Conservation (phyloP, 2,888 invertebrate genomes). For the Lasioglossum pauxillum region DNA sequence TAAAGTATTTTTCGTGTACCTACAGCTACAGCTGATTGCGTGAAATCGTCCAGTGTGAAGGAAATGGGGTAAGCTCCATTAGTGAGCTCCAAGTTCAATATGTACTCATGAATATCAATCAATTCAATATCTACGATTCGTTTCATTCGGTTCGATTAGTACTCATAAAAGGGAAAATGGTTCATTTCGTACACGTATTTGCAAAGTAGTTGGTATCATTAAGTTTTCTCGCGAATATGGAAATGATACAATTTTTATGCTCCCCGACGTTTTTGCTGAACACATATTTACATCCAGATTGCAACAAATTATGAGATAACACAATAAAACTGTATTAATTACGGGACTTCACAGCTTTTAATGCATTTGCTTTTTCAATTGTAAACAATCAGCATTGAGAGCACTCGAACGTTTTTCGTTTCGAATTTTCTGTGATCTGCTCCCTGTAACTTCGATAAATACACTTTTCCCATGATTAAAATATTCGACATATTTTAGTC, state of each 20-base stretch:
- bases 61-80: constrained; percentile 8
- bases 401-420: neutral
- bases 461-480: neutral
- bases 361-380: neutral
- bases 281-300: neutral
- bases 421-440: neutral
- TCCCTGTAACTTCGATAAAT: neutral
- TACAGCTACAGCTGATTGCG: constrained; percentile 7
- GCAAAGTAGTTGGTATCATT: constrained; percentile 11
- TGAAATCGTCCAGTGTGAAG: neutral
- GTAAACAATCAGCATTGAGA: neutral
- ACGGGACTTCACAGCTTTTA: neutral
- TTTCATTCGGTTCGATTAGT: constrained; percentile 14
- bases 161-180: neutral
- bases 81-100: constrained; percentile 10
- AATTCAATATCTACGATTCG: constrained; percentile 8
- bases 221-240: neutral
- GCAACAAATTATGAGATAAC: neutral
- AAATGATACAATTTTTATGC: neutral
- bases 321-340: neutral
- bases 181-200: neutral
- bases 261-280: neutral
- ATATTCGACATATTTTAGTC: neutral
- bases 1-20: constrained; percentile 8
- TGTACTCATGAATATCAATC: constrained; percentile 18